These are phyloP conservation scores for Sweltsa coloradensis DNA, from an alignment of 1,140 invertebrate species.

Conservation along the genomic window DNA sequence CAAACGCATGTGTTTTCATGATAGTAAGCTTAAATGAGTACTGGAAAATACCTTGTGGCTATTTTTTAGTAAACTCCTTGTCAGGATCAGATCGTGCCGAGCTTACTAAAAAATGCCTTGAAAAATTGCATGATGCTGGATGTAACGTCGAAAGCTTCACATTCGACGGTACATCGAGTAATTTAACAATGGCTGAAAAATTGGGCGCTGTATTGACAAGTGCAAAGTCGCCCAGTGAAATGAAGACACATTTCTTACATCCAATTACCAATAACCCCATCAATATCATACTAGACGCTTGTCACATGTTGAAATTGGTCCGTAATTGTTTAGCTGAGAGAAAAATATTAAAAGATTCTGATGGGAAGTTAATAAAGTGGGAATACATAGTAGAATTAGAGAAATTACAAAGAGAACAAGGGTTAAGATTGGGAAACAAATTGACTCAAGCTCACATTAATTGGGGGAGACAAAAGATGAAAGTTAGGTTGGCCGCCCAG, in stretches of 20 bases:
- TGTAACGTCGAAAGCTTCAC: neutral
- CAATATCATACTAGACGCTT: neutral
- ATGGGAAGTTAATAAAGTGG: conserved; percentile 1
- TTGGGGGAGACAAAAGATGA: conserved; percentile 1
- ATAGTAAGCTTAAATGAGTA: conserved; percentile 18
- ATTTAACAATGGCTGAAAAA: conserved; percentile 4
- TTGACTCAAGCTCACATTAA: conserved; percentile 5
- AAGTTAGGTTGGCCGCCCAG: conserved; percentile 2
- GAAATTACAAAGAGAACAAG: neutral
- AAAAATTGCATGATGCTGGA: neutral
- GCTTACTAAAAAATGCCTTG: neutral
- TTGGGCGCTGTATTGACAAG: neutral
- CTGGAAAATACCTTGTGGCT: conserved; percentile 22
- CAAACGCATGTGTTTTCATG: conserved; percentile 22
- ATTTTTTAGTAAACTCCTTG: conserved; percentile 1
- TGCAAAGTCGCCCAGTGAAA: neutral
- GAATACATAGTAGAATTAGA: neutral
- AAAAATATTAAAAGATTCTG: conserved; percentile 4
- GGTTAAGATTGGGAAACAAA: conserved; percentile 4
- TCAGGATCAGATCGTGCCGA: neutral
- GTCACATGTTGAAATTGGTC: conserved; percentile 9
- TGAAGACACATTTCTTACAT: neutral
- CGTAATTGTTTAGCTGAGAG: conserved; percentile 1
- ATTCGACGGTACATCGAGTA: neutral
- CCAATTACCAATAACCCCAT: neutral